These are phyloP conservation scores for Capromys pilorides DNA, from an alignment of 2,797 vertebrate species.

Conservation along the genomic window DNA sequence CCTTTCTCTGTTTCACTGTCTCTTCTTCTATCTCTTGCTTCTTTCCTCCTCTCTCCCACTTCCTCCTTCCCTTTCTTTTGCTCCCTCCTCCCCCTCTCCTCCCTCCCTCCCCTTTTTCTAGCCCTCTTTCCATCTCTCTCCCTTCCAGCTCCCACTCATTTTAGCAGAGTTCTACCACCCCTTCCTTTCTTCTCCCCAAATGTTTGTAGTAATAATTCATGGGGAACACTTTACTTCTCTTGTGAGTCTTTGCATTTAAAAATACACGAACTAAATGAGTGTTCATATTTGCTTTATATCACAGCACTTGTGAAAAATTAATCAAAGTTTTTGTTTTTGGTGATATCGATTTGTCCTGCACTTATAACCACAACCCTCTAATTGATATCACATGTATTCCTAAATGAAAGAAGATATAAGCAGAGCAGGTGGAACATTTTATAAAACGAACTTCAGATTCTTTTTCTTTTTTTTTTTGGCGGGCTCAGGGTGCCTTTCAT, in stretches of 20 bases:
- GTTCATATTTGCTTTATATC: not conserved
- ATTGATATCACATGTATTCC: not conserved
- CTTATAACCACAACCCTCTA: not conserved
- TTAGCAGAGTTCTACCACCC: not conserved
- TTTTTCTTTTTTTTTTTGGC: not conserved
- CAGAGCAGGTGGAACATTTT: not conserved
- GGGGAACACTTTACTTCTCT: not conserved
- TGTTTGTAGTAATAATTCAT: not conserved
- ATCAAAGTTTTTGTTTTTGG: slow-evolving; percentile 2
- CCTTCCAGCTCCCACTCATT: not conserved
- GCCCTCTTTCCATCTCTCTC: rapidly evolving
- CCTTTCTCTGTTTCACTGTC: not conserved
- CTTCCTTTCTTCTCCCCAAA: not conserved
- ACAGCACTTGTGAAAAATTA: slow-evolving; percentile 6
- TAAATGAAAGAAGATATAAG: not conserved
- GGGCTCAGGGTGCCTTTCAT: no score
- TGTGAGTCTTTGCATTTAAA: slow-evolving; percentile 63
- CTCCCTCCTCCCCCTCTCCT: not conserved
- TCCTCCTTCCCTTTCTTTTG: not conserved
- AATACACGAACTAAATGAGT: not conserved
- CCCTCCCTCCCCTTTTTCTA: rapidly evolving
- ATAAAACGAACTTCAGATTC: not conserved
- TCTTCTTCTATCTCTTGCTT: no score
- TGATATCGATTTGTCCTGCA: not conserved
- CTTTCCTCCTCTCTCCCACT: no score